Evolutionary conservation across 35 echinoderm and acorn worm genomes (phyloP).

Genomic region (Apostichopus japonicus): DNA sequence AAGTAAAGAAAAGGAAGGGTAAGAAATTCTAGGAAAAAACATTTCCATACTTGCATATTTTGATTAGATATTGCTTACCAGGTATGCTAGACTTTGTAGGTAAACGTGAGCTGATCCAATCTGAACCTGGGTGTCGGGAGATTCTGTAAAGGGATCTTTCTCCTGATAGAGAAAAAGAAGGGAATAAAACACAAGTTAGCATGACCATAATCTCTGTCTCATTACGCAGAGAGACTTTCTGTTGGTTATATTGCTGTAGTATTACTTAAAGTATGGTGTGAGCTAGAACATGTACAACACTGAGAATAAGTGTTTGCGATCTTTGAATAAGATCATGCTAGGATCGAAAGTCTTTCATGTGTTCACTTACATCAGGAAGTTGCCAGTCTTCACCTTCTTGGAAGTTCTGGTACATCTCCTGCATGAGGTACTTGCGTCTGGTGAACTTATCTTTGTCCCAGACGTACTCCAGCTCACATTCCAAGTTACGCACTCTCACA

Average conservation of each 20-base stretch:
- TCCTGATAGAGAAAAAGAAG: constrained; percentile 57
- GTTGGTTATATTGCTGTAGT: not conserved
- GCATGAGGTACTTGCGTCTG: constrained; percentile 95
- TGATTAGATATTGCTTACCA: constrained; percentile 64
- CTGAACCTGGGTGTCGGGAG: constrained; percentile 71
- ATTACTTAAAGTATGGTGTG: too few species aligned
- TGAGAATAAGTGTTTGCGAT: too few species aligned
- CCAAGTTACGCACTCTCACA: constrained; percentile 85
- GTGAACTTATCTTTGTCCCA: constrained; percentile 91
- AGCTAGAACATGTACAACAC: too few species aligned
- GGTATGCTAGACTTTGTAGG: constrained; percentile 91
- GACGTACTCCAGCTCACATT: constrained; percentile 82
- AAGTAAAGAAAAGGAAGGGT: too few species aligned
- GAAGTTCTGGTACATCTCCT: constrained; percentile 99
- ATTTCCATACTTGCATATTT: too few species aligned
- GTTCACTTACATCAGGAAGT: constrained; percentile 88
- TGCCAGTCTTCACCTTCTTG: constrained; percentile 90
- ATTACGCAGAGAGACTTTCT: not conserved
- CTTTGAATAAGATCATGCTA: not conserved
- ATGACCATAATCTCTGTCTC: not conserved
- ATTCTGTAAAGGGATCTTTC: constrained; percentile 97
- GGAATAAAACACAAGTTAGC: not conserved
- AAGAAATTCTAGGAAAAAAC: too few species aligned
- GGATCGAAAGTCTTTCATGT: not conserved
- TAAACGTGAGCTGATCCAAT: constrained; percentile 86